Percentiles rank a stretch among this genome's conserved stretches.
These are phyloP conservation scores for Punctoribates punctum DNA, from an alignment of 2,888 invertebrate genomes.

Conservation along the genomic window DNA sequence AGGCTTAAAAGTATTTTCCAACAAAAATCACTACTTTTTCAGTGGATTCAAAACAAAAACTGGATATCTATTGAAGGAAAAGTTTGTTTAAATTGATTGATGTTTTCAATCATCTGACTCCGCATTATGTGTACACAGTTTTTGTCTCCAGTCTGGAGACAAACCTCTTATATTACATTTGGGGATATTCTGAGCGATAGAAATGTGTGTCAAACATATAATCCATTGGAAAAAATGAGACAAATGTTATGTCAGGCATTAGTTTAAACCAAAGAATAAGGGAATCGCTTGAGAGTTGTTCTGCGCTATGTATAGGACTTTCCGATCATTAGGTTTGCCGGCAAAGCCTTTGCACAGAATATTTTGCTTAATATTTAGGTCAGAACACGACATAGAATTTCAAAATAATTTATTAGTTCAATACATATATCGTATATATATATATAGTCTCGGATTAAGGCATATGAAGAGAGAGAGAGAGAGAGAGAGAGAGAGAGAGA, in stretches of 20 bases:
- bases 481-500: too few species aligned
- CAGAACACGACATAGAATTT: slow-evolving; percentile 5
- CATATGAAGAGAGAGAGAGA: too few species aligned
- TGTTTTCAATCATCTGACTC: too few species aligned
- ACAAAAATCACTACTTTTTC: too few species aligned
- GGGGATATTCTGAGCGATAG: neutral
- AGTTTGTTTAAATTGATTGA: too few species aligned
- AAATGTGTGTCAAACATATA: slow-evolving; percentile 13
- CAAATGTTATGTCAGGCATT: slow-evolving; percentile 3
- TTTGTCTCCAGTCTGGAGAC: neutral
- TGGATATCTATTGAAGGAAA: too few species aligned
- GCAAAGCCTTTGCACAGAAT: neutral
- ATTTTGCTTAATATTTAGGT: neutral
- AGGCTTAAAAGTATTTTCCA: too few species aligned
- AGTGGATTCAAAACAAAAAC: too few species aligned
- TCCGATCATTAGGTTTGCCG: neutral
- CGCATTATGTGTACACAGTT: neutral
- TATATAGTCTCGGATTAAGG: too few species aligned
- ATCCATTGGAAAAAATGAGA: slow-evolving; percentile 1
- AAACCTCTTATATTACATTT: neutral
- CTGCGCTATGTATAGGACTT: neutral
- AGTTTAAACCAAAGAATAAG: neutral
- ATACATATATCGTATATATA: neutral
- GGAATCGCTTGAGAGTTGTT: neutral
- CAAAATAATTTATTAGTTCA: slow-evolving; percentile 6